Percentiles rank a stretch among this genome's conserved stretches.
phyloP scores from a whole-genome alignment of 2,113 vertebrate species.

The Bucco capensis region DNA sequence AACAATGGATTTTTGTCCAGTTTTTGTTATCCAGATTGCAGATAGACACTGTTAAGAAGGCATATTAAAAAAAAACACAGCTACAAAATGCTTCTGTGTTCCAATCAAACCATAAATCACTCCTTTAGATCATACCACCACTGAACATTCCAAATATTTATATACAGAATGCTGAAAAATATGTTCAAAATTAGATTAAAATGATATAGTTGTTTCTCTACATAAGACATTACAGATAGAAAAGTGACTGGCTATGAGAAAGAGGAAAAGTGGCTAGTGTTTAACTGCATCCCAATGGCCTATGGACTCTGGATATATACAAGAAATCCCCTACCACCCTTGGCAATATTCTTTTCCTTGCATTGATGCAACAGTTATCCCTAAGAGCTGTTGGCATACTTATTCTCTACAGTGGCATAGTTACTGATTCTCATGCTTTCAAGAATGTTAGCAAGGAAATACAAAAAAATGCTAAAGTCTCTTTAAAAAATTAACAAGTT shows the following conservation, averaged over 20 bases:
- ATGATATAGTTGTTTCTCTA: slow-evolving; percentile 41
- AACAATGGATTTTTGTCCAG: not conserved
- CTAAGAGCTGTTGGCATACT: not conserved
- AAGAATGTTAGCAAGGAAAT: slow-evolving; percentile 8
- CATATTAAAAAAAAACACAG: not conserved
- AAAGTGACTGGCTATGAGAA: not conserved
- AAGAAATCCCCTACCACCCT: not conserved
- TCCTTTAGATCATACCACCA: not conserved
- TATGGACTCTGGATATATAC: not conserved
- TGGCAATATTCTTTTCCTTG: not conserved
- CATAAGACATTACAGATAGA: slow-evolving; percentile 53
- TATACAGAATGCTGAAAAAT: not conserved
- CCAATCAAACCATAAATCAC: not conserved
- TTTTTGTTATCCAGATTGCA: not conserved
- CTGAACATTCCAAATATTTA: not conserved
- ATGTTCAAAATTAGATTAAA: not conserved
- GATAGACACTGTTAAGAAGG: not conserved
- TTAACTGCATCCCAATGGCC: not conserved
- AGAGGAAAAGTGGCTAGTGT: not conserved
- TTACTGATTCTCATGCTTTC: not conserved
- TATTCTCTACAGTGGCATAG: not conserved
- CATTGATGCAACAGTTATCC: not conserved
- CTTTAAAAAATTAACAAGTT: not conserved
- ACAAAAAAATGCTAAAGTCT: not conserved
- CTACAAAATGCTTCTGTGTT: not conserved